A percentile compares a stretch with the other conserved stretches of the same genome.
Conservation (phyloP, 2,113 vertebrate species). For the Chinchilla lanigera region DNA sequence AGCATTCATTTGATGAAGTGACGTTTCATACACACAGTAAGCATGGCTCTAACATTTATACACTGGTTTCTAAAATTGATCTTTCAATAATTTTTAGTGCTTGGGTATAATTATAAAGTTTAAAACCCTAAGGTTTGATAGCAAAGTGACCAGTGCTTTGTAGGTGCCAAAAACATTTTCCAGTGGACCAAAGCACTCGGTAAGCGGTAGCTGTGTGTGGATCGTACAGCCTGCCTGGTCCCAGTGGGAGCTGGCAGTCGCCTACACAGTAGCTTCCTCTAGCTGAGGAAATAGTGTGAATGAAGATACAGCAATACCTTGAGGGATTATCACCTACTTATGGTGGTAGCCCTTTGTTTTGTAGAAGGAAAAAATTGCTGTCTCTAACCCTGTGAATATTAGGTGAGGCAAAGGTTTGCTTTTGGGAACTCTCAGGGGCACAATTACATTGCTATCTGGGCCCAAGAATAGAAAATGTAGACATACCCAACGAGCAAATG, state of each 20-base stretch:
- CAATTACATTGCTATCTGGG: background rate
- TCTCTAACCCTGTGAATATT: background rate
- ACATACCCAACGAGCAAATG: background rate
- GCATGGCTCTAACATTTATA: slow-evolving; percentile 6
- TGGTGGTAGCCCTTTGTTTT: background rate
- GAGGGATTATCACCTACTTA: background rate
- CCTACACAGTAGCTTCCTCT: background rate
- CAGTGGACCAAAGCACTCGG: background rate
- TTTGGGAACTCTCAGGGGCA: background rate
- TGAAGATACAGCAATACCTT: background rate
- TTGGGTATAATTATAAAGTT: slow-evolving; percentile 39
- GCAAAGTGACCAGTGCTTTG: background rate
- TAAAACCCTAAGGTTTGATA: slow-evolving; percentile 26
- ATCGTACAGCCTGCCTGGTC: background rate
- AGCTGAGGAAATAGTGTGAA: background rate
- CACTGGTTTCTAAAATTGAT: background rate
- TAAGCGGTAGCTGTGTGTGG: background rate
- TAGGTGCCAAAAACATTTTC: background rate
- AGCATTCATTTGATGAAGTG: slow-evolving; percentile 20
- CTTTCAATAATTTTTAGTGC: background rate
- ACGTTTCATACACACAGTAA: slow-evolving; percentile 29
- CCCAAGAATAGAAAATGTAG: background rate
- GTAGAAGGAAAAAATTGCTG: background rate
- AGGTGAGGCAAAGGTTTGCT: background rate
- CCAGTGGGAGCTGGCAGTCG: background rate